Evolutionary conservation across 1,140 invertebrate species (phyloP).

Genomic region (Drosophila tani): DNA sequence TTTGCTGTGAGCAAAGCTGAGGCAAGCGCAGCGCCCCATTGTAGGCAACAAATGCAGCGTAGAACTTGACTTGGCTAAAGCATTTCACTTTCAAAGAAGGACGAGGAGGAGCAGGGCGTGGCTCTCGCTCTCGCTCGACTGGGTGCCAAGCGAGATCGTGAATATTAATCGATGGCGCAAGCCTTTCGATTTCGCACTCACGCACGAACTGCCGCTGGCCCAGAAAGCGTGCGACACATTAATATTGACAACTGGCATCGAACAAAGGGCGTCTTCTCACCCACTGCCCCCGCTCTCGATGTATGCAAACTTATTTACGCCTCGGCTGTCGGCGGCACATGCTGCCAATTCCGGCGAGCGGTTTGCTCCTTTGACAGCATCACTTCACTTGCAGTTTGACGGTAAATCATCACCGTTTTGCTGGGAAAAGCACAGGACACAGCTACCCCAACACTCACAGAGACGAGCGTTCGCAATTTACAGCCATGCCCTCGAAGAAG

Average conservation of each 20-base stretch:
- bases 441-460: neutral
- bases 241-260: slow-evolving; percentile 30
- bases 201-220: slow-evolving; percentile 12
- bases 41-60: slow-evolving; percentile 59
- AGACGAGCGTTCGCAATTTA: neutral
- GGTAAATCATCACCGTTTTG: slow-evolving; percentile 52
- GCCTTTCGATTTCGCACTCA: slow-evolving; percentile 31
- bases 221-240: slow-evolving; percentile 20
- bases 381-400: slow-evolving; percentile 54
- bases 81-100: slow-evolving; percentile 41
- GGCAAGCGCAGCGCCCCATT: slow-evolving; percentile 36
- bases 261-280: slow-evolving; percentile 23
- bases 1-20: slow-evolving; percentile 26
- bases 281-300: neutral
- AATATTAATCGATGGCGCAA: slow-evolving; percentile 38
- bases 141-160: slow-evolving; percentile 35
- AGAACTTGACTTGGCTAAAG: slow-evolving; percentile 65
- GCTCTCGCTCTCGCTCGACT: slow-evolving; percentile 20
- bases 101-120: neutral
- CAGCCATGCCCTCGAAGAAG: neutral
- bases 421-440: slow-evolving; percentile 10
- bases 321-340: slow-evolving; percentile 26
- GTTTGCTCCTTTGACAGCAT: slow-evolving; percentile 53
- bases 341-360: slow-evolving; percentile 20
- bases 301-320: slow-evolving; percentile 43